Evolutionary conservation across 1,140 invertebrate species (phyloP), one percentile per base, ranked within the genome.

Genomic region (Zaprionus tsacasi): DNA sequence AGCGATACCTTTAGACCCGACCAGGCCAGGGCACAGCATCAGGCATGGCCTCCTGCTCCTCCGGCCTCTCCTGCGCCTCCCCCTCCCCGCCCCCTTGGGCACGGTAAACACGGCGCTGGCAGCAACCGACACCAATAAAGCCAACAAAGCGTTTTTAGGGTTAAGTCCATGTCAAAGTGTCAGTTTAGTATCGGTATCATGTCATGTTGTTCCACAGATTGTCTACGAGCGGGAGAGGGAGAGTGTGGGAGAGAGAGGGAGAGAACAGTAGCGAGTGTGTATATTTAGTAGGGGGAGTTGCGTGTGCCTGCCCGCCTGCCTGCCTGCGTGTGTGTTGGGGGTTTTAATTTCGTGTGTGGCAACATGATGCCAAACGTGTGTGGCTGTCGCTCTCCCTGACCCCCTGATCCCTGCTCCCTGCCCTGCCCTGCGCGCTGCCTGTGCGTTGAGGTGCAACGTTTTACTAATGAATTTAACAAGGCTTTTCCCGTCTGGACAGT

Each of bases 101-200:
- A 69, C 11, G 66, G 25, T 13, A 45, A 81, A 80, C 82, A 76
- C 64, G 76, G 82, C 64, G 54, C n/a, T 35, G 69, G 64, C 59
- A 40, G 65, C 78, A 78, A 89, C 81, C 85, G 83, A 87, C 83
- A 87, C 83, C 83, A 87, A 89, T 89, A 89, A 89, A 90, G 86
- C 86, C 82, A 86, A 91, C 86, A 89, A 89, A 89, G 85, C 86
- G 82, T 90, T 89, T 87, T 90, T 91, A 90, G 86, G 87, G 87
- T 92, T 92, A 92, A 92, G 83, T 91, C 91, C 87, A 89, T 92
- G 91, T 92, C 91, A 92, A 92, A 92, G 91, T 92, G 91, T 92
- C 91, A 92, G 91, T 91, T 92, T 91, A 92, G 91, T 92, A 92
- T 92, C 91, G 91, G 91, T 92, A 90, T 91, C 91, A 92, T 91